Conservation (phyloP, 2,113 vertebrate genomes). For the Porphyrio hochstetteri region DNA sequence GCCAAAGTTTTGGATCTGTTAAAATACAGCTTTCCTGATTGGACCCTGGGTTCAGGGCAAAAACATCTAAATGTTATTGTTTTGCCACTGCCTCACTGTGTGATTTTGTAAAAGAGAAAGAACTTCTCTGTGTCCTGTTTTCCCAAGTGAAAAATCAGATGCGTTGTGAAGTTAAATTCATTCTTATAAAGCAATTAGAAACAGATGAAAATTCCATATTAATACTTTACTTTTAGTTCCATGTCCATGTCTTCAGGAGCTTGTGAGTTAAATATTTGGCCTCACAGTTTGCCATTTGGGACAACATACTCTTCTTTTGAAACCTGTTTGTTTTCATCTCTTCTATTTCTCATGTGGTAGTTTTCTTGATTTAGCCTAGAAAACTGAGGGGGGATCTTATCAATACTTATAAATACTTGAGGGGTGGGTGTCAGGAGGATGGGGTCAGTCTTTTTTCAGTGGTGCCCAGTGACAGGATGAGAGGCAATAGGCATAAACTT, state of each 20-base stretch:
- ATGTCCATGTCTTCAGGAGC: neutral
- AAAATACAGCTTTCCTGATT: conserved; percentile 16
- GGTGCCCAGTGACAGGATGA: too few relatives aligned
- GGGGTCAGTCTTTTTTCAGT: too few relatives aligned
- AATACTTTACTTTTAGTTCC: neutral
- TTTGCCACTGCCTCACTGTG: neutral
- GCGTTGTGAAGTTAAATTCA: neutral
- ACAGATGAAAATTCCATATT: neutral
- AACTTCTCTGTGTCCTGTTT: neutral
- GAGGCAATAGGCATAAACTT: too few relatives aligned
- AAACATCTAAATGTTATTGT: neutral
- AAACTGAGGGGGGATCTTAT: too few relatives aligned
- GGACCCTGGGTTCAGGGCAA: neutral
- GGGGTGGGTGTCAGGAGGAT: too few relatives aligned
- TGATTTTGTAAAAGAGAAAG: neutral
- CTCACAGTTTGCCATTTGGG: neutral
- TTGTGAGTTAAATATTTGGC: neutral
- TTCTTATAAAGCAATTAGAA: neutral
- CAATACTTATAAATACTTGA: too few relatives aligned
- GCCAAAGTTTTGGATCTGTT: neutral
- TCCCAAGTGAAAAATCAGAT: neutral
- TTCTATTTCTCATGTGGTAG: neutral
- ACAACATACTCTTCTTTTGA: neutral
- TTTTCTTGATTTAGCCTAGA: neutral
- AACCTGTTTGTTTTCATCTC: neutral